phyloP scores from a whole-genome alignment of 2,113 vertebrate genomes.

The Ictalurus furcatus region DNA sequence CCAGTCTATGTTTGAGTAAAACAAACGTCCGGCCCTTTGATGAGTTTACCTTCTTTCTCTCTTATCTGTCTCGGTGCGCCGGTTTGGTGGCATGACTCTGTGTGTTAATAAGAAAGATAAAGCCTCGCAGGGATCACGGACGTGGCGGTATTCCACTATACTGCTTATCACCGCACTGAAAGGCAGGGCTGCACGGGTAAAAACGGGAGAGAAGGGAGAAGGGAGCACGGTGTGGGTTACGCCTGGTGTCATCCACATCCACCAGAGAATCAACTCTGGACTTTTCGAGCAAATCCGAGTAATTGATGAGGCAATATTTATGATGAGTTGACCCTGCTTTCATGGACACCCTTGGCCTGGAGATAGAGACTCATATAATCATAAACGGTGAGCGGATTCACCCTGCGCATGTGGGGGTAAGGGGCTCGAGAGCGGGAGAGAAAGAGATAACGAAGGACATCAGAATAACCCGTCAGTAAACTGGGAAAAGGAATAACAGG shows the following conservation, averaged over 20 bases:
- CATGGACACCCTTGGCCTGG: slow-evolving; percentile 39
- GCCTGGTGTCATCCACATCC: slow-evolving; percentile 12
- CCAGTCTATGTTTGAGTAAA: slow-evolving; percentile 17
- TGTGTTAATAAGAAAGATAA: slow-evolving; percentile 14
- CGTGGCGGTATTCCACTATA: background rate
- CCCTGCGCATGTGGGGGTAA: slow-evolving; percentile 17
- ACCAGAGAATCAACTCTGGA: slow-evolving; percentile 31
- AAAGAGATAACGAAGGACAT: background rate
- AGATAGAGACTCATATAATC: slow-evolving; percentile 51
- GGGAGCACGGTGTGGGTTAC: background rate
- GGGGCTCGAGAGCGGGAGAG: slow-evolving; percentile 19
- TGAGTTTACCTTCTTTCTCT: background rate
- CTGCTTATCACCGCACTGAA: slow-evolving; percentile 15
- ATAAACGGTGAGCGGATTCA: slow-evolving; percentile 45
- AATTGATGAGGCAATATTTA: slow-evolving; percentile 46
- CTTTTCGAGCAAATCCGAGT: slow-evolving; percentile 39
- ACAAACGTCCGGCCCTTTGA: background rate
- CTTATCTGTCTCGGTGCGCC: slow-evolving; percentile 7
- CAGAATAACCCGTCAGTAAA: background rate
- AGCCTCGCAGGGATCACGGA: background rate
- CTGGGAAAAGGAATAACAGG: background rate
- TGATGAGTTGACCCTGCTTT: slow-evolving; percentile 31
- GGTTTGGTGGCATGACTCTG: background rate
- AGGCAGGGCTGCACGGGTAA: background rate
- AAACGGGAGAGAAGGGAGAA: slow-evolving; percentile 6